Evolutionary conservation across 2,797 vertebrate genomes (phyloP).

Genomic region (Ammospiza maritima): DNA sequence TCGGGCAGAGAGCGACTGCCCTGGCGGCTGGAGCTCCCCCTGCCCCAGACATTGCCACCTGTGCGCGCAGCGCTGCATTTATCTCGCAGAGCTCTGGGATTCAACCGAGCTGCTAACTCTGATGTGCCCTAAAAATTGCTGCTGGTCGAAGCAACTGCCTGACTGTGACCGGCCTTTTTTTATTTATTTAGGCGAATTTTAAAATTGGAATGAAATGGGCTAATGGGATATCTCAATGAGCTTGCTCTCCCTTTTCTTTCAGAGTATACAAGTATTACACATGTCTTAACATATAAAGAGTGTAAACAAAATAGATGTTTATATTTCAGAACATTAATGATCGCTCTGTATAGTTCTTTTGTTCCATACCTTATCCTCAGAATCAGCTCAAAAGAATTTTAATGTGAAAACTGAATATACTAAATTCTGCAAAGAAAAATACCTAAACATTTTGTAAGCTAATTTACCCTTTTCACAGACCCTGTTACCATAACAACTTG

Average conservation of each 20-base stretch:
- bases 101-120: background rate
- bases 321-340: background rate
- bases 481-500: constrained; percentile 63
- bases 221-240: background rate
- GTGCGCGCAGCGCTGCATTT: rapidly evolving
- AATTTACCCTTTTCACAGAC: constrained; percentile 12
- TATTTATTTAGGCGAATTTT: background rate
- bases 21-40: rapidly evolving
- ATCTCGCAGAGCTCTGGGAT: background rate
- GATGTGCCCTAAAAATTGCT: background rate
- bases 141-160: background rate
- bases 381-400: background rate
- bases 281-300: background rate
- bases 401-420: background rate
- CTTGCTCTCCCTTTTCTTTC: background rate
- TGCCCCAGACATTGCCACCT: rapidly evolving
- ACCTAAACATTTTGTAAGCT: background rate
- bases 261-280: background rate
- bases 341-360: background rate
- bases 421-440: background rate
- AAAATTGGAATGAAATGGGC: background rate
- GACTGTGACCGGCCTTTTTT: background rate
- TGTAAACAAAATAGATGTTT: background rate
- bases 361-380: background rate
- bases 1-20: rapidly evolving